A percentile compares a stretch with the other conserved stretches of the same genome.
These are phyloP conservation scores for Enteromius thamalakanensis DNA, from an alignment of 2,797 vertebrate genomes.

Conservation along the genomic window DNA sequence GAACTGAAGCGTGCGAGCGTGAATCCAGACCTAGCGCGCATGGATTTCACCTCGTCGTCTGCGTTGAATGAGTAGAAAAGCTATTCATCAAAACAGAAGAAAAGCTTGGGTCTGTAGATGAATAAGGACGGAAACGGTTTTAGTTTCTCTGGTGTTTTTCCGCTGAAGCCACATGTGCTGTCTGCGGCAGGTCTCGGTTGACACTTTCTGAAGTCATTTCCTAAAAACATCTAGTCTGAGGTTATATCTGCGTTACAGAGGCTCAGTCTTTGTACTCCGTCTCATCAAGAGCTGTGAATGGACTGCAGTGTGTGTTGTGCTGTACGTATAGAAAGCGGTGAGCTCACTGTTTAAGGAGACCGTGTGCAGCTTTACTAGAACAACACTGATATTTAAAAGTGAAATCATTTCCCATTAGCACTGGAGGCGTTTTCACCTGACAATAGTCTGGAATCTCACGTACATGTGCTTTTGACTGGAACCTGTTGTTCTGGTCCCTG, in stretches of 20 bases:
- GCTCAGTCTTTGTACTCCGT: neutral
- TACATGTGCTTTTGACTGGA: neutral
- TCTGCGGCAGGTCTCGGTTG: slow-evolving; percentile 29
- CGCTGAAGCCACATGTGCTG: slow-evolving; percentile 19
- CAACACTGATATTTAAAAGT: neutral
- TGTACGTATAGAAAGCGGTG: neutral
- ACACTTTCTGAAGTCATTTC: slow-evolving; percentile 31
- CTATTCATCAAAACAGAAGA: neutral
- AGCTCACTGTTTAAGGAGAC: neutral
- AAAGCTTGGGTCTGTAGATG: neutral
- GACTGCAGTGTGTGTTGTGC: neutral
- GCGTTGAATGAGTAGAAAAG: neutral
- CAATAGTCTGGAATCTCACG: neutral
- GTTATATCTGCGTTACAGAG: slow-evolving; percentile 26
- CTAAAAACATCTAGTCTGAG: slow-evolving; percentile 28
- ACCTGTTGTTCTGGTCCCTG: slow-evolving; percentile 30
- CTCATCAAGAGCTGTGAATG: neutral
- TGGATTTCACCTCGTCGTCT: neutral
- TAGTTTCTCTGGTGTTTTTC: slow-evolving; percentile 4
- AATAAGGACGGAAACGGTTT: neutral
- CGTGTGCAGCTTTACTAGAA: neutral
- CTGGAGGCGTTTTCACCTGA: neutral
- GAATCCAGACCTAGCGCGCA: neutral
- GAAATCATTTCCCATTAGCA: neutral
- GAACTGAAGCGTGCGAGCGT: neutral